phyloP scores from a whole-genome alignment of 2,113 vertebrate genomes.

The Miniopterus natalensis region DNA sequence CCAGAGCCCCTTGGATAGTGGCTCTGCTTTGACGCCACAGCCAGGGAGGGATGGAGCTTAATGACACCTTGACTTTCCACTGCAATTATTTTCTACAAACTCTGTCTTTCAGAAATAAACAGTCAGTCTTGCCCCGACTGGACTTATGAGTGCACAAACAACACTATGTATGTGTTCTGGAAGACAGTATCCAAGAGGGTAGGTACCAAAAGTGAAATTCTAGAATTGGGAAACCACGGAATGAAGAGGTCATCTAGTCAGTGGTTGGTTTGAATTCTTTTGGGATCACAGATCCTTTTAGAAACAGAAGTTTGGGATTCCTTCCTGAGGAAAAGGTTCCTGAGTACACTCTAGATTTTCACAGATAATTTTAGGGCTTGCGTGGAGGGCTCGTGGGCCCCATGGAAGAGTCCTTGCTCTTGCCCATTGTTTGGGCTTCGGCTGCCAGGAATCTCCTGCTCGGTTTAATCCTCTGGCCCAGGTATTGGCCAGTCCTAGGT shows the following conservation, averaged over 20 bases:
- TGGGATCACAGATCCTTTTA: not conserved
- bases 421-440: not conserved
- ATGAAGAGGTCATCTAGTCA: not conserved
- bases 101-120: conserved; percentile 83
- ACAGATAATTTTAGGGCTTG: not conserved
- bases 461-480: not conserved
- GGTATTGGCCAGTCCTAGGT: not conserved
- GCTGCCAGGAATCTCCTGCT: not conserved
- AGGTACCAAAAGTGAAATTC: conserved; percentile 57
- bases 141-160: conserved; percentile 84
- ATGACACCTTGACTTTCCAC: not conserved
- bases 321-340: not conserved
- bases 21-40: not conserved
- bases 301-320: not conserved
- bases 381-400: not conserved
- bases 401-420: not conserved
- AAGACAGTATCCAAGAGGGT: conserved; percentile 86
- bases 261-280: not conserved
- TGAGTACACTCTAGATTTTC: not conserved
- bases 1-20: not conserved
- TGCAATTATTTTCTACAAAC: conserved; percentile 42
- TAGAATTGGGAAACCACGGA: not conserved
- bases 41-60: not conserved
- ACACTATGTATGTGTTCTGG: conserved; percentile 86
- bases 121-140: conserved; percentile 85